Base-by-base conservation (phyloP, 1,140 invertebrate species). In the Drosophila arawakana region DNA sequence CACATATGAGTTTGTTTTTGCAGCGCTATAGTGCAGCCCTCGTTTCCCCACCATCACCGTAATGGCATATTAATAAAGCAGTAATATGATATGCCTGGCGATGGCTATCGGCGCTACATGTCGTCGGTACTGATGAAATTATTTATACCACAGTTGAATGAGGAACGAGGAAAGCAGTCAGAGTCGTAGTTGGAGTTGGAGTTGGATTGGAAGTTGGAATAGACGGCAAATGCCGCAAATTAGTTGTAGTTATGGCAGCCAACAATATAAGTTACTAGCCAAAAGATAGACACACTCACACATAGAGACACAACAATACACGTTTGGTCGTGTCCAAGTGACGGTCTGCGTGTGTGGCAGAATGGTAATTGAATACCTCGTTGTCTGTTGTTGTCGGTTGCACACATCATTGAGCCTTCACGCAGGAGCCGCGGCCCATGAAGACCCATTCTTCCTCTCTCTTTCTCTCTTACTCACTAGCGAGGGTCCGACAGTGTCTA, bases 21-120 rank as follows among this genome's bases (percentile, higher is more conserved):
- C 55, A 39, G 25, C 41, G 52, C 43, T 35, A 1, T 34, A 7
- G 10, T 13, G 25, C 39, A 43, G 25, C 7, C 25, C 13, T 34
- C 34, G 4, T n/a, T 11, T 44, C 30, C 9, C 37, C 10, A 7
- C 11, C 10, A 2, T 4, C 57, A 50, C 50, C 52, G 77, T 83
- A 86, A 86, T 86, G 77, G 83, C 66, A 83, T 88, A 83, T 86
- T 86, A 88, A 88, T 86, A 88, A 80, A 89, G 69, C 73, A 49
- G 84, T 83, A 86, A 88, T 89, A 78, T 76, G 84, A 88, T 88
- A 88, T 76, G 69, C 55, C 63, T 35, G 67, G n/a, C 75, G 83
- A 88, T 88, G 83, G 78, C 73, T 88, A 88, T 88, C 84, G 79
- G 61, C 62, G 76, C 76, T 73, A 80, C 62, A 86, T 67, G 82